A percentile compares a stretch with the other conserved stretches of the same genome.
Conservation (phyloP, 1,140 invertebrate genomes). For the Drosophila nasuta region DNA sequence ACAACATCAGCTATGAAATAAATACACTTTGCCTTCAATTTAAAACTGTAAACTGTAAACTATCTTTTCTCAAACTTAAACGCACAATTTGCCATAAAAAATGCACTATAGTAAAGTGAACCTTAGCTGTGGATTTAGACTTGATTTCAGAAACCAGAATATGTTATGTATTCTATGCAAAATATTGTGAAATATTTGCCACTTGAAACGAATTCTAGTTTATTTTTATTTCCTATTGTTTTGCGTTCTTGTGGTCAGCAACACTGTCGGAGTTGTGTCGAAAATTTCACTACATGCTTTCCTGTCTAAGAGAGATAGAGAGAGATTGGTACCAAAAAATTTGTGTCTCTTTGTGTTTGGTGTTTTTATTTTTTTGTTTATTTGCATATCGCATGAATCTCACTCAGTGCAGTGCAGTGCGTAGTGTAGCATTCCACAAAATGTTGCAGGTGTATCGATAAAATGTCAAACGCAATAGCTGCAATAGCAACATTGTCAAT, state of each 20-base stretch:
- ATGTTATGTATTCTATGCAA: neutral
- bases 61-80: too few relatives aligned
- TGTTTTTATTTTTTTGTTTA: slow-evolving; percentile 22
- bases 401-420: neutral
- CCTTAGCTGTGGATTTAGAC: neutral
- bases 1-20: too few relatives aligned
- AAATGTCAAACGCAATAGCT: slow-evolving; percentile 66
- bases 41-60: too few relatives aligned
- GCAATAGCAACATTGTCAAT: slow-evolving; percentile 28
- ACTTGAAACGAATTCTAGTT: neutral
- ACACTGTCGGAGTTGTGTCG: neutral
- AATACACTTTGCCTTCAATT: too few relatives aligned
- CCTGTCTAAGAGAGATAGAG: neutral
- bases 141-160: neutral
- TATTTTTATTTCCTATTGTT: neutral
- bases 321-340: slow-evolving; percentile 4
- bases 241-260: slow-evolving; percentile 1
- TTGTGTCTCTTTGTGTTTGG: slow-evolving; percentile 24
- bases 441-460: slow-evolving; percentile 67
- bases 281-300: slow-evolving; percentile 8
- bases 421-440: slow-evolving; percentile 18
- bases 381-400: slow-evolving; percentile 26
- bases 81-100: too few relatives aligned
- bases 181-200: slow-evolving; percentile 26
- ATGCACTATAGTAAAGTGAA: neutral